Percentiles rank a stretch among this genome's conserved stretches.
These are phyloP conservation scores for Polymixis flavicincta DNA, from an alignment of 2,888 invertebrate species.

Conservation along the genomic window DNA sequence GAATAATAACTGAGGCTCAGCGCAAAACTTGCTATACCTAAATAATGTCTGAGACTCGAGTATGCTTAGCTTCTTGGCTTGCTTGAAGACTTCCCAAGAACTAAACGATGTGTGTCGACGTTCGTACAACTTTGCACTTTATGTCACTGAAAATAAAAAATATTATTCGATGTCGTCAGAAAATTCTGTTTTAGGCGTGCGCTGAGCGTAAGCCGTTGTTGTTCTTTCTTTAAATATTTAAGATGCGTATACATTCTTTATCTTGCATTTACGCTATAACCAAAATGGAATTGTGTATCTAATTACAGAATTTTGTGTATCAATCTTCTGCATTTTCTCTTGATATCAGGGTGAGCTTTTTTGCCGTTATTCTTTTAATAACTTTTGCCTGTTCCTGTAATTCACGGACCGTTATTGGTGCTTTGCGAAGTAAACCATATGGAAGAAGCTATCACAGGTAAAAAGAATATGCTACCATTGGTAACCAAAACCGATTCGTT, in stretches of 20 bases:
- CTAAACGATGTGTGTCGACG: background rate
- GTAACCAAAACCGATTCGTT: too few species aligned
- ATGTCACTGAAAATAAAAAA: background rate
- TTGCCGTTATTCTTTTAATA: background rate
- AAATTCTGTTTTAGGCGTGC: background rate
- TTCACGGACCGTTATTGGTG: too few species aligned
- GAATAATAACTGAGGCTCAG: constrained; percentile 20
- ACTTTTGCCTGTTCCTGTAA: too few species aligned
- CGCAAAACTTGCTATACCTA: background rate
- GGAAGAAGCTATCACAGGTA: too few species aligned
- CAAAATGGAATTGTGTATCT: constrained; percentile 7
- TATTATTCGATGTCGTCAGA: background rate
- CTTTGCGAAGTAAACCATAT: too few species aligned
- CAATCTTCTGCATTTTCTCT: constrained; percentile 1
- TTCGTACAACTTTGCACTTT: background rate
- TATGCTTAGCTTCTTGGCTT: background rate
- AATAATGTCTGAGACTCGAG: background rate
- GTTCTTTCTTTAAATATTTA: constrained; percentile 21
- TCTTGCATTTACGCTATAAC: constrained; percentile 20
- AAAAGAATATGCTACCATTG: too few species aligned
- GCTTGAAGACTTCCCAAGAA: background rate
- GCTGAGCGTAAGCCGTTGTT: constrained; percentile 6
- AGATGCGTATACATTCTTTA: background rate
- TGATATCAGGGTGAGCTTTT: background rate
- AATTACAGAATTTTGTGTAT: constrained; percentile 3